A percentile compares a stretch with the other conserved stretches of the same genome.
phyloP scores from a whole-genome alignment of 2,113 vertebrate species.

The Brachyhypopomus gauderio region DNA sequence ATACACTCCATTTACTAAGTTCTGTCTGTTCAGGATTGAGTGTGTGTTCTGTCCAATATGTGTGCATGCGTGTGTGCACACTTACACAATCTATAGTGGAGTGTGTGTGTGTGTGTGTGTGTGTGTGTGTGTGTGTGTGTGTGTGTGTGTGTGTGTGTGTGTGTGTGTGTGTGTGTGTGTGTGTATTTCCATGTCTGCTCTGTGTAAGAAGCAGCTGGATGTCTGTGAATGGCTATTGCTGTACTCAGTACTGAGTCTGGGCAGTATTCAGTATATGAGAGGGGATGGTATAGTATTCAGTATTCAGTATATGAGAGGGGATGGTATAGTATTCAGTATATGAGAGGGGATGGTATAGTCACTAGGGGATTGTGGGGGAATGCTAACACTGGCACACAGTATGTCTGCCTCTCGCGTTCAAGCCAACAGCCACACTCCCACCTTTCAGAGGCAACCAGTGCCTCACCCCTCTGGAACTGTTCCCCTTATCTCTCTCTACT shows the following conservation, averaged over 20 bases:
- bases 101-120: conserved; percentile 11
- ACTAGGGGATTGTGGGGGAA: background rate
- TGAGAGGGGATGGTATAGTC: background rate
- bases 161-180: background rate
- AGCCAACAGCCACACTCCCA: conserved; percentile 52
- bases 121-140: background rate
- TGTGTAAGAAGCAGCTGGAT: background rate
- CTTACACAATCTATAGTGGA: background rate
- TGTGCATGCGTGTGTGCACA: background rate
- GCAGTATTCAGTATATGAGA: conserved; percentile 30
- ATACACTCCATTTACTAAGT: background rate
- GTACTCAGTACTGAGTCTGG: conserved; percentile 10
- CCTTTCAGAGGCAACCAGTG: conserved; percentile 7
- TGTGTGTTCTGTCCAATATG: background rate
- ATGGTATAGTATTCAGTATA: no score
- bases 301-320: conserved; percentile 19
- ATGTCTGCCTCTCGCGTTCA: conserved; percentile 43
- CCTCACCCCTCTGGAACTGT: conserved; percentile 9
- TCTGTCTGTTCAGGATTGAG: conserved; percentile 3
- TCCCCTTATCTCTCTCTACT: conserved; percentile 4
- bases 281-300: no score
- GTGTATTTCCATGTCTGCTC: conserved; percentile 18
- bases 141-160: background rate
- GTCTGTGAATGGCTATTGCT: background rate
- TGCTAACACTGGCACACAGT: conserved; percentile 59